phyloP scores from a whole-genome alignment of 1,140 invertebrate genomes.

The Melipona quadrifasciata region DNA sequence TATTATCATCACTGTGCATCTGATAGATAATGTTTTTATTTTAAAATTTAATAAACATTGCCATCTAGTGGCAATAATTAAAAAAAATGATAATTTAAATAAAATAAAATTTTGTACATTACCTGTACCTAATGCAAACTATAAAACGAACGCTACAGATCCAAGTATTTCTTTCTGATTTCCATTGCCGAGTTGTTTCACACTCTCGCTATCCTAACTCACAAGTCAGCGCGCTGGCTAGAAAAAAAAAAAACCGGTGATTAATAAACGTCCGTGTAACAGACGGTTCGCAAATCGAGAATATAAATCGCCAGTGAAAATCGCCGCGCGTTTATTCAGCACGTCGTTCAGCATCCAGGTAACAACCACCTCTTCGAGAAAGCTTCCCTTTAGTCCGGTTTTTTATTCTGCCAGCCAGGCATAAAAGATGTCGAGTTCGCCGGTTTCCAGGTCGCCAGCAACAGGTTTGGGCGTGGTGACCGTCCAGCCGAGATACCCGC shows the following conservation, averaged over 20 bases:
- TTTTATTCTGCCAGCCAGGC: constrained; percentile 16
- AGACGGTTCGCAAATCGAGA: background rate
- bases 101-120: too few relatives aligned
- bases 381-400: constrained; percentile 31
- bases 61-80: too few relatives aligned
- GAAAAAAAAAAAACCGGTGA: background rate
- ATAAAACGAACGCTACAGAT: background rate
- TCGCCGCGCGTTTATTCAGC: background rate
- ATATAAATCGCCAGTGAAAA: constrained; percentile 1
- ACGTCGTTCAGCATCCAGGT: background rate
- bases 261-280: background rate
- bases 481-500: background rate
- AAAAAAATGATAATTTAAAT: too few relatives aligned
- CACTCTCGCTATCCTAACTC: background rate
- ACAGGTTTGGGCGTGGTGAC: constrained; percentile 47
- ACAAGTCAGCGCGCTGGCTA: background rate
- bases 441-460: constrained; percentile 57
- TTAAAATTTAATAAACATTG: too few relatives aligned
- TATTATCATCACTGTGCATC: too few relatives aligned
- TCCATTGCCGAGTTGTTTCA: background rate
- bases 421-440: constrained; percentile 51
- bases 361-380: background rate
- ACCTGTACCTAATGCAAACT: too few relatives aligned
- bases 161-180: background rate
- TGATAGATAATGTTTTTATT: too few relatives aligned